phyloP scores from a whole-genome alignment of 2,888 invertebrate genomes.

The Drosophila koepferae region DNA sequence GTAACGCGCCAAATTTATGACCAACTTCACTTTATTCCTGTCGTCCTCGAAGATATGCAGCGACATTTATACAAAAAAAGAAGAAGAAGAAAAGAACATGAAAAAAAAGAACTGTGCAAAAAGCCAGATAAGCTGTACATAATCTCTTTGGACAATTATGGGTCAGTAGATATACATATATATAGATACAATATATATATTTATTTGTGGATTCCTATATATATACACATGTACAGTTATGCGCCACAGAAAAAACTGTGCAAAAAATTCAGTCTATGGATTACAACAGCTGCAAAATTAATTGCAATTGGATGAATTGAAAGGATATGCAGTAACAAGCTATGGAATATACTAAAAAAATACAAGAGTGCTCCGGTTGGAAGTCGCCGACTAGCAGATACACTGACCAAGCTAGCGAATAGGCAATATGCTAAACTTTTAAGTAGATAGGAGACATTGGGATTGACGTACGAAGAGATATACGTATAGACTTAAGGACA shows the following conservation, averaged over 20 bases:
- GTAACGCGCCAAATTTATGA: conserved; percentile 78
- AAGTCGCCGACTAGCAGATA: background rate
- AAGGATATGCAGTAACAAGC: conserved; percentile 4
- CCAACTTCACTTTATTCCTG: conserved; percentile 77
- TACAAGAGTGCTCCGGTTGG: background rate
- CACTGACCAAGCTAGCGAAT: background rate
- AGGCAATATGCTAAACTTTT: background rate
- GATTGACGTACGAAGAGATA: too few species aligned
- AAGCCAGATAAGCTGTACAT: conserved; percentile 54
- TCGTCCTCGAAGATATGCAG: conserved; percentile 66
- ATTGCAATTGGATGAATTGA: conserved; percentile 25
- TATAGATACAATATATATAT: background rate
- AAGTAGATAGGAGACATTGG: too few species aligned
- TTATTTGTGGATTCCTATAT: conserved; percentile 5
- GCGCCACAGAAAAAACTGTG: background rate
- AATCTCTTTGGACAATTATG: conserved; percentile 50
- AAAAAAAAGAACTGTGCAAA: conserved; percentile 37
- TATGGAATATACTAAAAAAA: background rate
- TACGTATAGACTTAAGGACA: too few species aligned
- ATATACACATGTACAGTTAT: conserved; percentile 1
- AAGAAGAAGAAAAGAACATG: background rate
- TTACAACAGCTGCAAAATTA: conserved; percentile 37
- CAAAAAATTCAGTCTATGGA: conserved; percentile 27
- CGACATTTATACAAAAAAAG: conserved; percentile 42
- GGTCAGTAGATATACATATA: conserved; percentile 19